phyloP scores from a whole-genome alignment of 2,797 vertebrate genomes.

The Sebastes nivosus region DNA sequence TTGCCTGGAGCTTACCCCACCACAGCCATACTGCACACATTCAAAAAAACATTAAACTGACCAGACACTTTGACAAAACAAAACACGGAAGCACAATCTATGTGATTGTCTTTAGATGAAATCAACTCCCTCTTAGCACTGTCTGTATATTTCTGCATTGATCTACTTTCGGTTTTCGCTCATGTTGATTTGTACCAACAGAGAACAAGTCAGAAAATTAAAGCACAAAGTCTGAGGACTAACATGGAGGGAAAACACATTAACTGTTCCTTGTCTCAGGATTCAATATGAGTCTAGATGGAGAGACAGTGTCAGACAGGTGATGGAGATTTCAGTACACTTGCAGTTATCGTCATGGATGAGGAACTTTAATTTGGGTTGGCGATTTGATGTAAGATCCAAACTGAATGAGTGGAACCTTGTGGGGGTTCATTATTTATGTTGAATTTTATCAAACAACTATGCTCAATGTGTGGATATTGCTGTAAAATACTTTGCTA shows the following conservation, averaged over 20 bases:
- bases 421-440: conserved; percentile 77
- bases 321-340: conserved; percentile 46
- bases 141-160: conserved; percentile 68
- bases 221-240: conserved; percentile 87
- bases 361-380: conserved; percentile 49
- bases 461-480: conserved; percentile 84
- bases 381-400: conserved; percentile 61
- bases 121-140: conserved; percentile 36
- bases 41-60: conserved; percentile 20
- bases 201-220: conserved; percentile 72
- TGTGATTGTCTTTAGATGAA: conserved; percentile 57
- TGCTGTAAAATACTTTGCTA: conserved; percentile 88
- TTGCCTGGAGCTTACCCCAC: conserved; percentile 55
- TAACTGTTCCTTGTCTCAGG: conserved; percentile 96
- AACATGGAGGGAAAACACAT: conserved; percentile 84
- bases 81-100: conserved; percentile 75
- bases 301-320: conserved; percentile 70
- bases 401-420: conserved; percentile 69
- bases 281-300: conserved; percentile 93
- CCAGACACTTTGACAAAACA: conserved; percentile 49
- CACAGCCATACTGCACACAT: conserved; percentile 53
- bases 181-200: conserved; percentile 62
- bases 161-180: conserved; percentile 43
- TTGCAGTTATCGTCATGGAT: conserved; percentile 43
- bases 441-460: conserved; percentile 73